Conservation (phyloP, 2,113 vertebrate species). For the Protobothrops mucrosquamatus region DNA sequence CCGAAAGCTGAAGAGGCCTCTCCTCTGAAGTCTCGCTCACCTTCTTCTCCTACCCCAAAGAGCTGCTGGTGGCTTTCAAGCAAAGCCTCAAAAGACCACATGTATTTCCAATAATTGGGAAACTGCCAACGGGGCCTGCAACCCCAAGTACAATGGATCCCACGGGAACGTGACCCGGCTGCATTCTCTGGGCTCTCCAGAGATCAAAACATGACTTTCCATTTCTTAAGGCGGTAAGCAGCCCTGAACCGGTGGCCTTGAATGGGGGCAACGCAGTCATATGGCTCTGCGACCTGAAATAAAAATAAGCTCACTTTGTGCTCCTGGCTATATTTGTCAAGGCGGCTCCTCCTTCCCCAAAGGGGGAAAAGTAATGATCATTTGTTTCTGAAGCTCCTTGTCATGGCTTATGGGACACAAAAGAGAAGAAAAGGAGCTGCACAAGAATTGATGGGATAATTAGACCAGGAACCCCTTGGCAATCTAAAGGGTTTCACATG, state of each 20-base stretch:
- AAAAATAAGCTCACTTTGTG: background rate
- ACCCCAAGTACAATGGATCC: background rate
- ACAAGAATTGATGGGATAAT: background rate
- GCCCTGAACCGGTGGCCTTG: background rate
- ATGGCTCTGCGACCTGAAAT: background rate
- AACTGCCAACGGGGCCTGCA: background rate
- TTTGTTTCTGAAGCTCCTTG: constrained; percentile 14
- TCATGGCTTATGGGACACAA: accelerated
- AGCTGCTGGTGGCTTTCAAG: background rate
- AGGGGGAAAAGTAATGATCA: background rate
- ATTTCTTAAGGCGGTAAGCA: background rate
- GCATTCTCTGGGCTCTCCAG: background rate
- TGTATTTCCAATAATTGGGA: background rate
- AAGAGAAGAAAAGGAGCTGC: background rate
- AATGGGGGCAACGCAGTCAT: background rate
- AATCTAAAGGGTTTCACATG: background rate
- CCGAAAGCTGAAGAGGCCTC: background rate
- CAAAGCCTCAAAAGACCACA: background rate
- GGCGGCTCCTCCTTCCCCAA: accelerated
- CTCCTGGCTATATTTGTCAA: background rate
- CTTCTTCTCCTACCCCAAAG: background rate
- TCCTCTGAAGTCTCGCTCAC: background rate
- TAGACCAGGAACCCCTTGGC: background rate
- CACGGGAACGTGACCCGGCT: background rate
- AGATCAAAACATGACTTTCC: background rate